These are phyloP conservation scores for Pristis pectinata DNA, from an alignment of 2,797 vertebrate species.

Conservation along the genomic window DNA sequence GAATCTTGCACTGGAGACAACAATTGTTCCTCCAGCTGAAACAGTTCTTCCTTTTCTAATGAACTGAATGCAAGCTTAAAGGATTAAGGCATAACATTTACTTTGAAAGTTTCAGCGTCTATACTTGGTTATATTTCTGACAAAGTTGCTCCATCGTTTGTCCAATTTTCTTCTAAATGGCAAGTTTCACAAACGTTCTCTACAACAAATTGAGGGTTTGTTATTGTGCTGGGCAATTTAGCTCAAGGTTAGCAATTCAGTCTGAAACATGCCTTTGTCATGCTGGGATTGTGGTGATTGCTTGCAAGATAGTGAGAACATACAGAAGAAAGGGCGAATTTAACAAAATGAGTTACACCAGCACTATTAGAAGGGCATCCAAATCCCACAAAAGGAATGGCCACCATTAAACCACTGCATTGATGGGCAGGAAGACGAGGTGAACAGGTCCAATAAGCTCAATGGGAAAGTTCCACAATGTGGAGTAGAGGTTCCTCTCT, in stretches of 20 bases:
- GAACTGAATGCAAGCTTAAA: neutral
- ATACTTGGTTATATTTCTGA: neutral
- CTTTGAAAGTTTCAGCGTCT: neutral
- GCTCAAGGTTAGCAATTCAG: constrained; percentile 3
- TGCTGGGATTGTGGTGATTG: neutral
- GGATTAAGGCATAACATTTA: neutral
- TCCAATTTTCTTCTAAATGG: neutral
- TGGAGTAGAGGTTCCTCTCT: neutral
- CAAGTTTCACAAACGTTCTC: neutral
- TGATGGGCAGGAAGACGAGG: neutral
- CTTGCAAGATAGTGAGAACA: neutral
- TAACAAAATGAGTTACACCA: neutral
- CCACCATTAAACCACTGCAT: neutral
- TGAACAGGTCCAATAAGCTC: neutral
- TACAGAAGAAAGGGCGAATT: neutral
- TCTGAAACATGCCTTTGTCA: neutral
- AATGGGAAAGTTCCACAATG: neutral
- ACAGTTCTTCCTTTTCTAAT: neutral
- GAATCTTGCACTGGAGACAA: neutral
- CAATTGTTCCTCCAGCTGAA: neutral
- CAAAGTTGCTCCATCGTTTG: neutral
- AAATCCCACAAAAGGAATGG: neutral
- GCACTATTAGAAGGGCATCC: neutral
- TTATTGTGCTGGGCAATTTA: neutral
- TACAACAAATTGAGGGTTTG: neutral